These are phyloP conservation scores for Tenthredo scrophulariae DNA, from an alignment of 2,888 invertebrate genomes.

Conservation along the genomic window DNA sequence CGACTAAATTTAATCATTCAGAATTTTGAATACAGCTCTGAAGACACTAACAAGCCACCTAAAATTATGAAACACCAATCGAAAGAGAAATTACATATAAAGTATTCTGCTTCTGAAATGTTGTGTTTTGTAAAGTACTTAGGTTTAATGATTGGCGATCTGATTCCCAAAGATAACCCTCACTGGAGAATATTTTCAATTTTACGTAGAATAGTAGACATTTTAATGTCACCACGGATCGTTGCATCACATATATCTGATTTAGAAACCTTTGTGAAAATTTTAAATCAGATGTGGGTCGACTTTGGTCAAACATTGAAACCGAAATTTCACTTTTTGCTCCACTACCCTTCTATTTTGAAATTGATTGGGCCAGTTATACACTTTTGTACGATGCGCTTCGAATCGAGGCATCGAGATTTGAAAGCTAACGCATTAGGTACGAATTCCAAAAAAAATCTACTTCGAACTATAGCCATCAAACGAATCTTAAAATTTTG, in stretches of 20 bases:
- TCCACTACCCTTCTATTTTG: conserved; percentile 56
- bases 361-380: conserved; percentile 54
- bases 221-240: conserved; percentile 54
- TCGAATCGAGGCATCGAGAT: conserved; percentile 55
- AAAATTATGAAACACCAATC: conserved; percentile 1
- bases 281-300: conserved; percentile 46
- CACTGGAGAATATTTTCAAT: conserved; percentile 56
- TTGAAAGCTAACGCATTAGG: conserved; percentile 54
- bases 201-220: conserved; percentile 56
- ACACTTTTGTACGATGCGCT: conserved; percentile 58
- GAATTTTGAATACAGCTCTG: conserved; percentile 49
- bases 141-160: conserved; percentile 56
- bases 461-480: conserved; percentile 55
- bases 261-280: conserved; percentile 48
- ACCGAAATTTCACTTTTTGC: conserved; percentile 56
- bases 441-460: conserved; percentile 53
- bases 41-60: conserved; percentile 35
- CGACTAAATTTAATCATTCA: conserved; percentile 39
- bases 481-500: conserved; percentile 57
- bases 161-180: conserved; percentile 54
- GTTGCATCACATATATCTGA: conserved; percentile 51
- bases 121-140: conserved; percentile 56
- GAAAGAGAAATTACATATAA: background rate
- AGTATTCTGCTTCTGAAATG: conserved; percentile 59
- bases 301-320: conserved; percentile 53